Base-by-base conservation (phyloP, 2,888 invertebrate genomes). In the Notocelia uddmanniana region DNA sequence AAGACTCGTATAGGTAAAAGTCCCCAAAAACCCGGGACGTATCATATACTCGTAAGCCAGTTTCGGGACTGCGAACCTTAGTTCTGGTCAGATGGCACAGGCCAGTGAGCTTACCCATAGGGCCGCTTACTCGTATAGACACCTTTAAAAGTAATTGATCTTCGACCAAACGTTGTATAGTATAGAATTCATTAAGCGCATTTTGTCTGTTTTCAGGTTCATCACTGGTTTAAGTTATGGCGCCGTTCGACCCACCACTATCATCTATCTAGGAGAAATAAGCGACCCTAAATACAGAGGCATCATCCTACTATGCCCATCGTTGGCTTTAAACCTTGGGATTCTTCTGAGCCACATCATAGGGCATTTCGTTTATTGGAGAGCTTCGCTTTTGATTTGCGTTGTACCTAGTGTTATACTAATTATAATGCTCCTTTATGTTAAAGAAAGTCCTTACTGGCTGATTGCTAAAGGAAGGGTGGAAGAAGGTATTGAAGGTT, bases 381-480 rank as follows among this genome's bases (percentile, higher is more conserved):
- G 80, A 73, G 74, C 74, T 0, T 76, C 78, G 11, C 81, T 84
- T 15, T 80, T 79, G 13, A 67, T 87, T 8, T 88, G 82, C 50
- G 74, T 77, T 8, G 48, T 81, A 18, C 83, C 87, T 0, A 83
- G 77, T 71, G n/a, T 83, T 6, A 1, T 84, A 18, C 74, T 82
- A 52, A 77, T 83, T n/a, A 10, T 75, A 0, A 68, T 83, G 13
- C 52, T 86, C 0, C 2, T 85, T 5, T 78, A 79, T 64, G 73
- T 88, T 41, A 84, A 84, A 79, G 89, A 89, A 77, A 89, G 88
- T 34, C 89, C 89, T 0, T 59, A 88, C 5, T 89, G 89, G 89
- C 73, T 89, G 31, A 79, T 89, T 26, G 76, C 81, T 2, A 86
- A 86, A 76, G 86, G 85, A 0, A 84, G 77, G 70, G 76, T 71